Base-by-base conservation (phyloP, 2,797 vertebrate genomes). In the Aplochiton taeniatus region DNA sequence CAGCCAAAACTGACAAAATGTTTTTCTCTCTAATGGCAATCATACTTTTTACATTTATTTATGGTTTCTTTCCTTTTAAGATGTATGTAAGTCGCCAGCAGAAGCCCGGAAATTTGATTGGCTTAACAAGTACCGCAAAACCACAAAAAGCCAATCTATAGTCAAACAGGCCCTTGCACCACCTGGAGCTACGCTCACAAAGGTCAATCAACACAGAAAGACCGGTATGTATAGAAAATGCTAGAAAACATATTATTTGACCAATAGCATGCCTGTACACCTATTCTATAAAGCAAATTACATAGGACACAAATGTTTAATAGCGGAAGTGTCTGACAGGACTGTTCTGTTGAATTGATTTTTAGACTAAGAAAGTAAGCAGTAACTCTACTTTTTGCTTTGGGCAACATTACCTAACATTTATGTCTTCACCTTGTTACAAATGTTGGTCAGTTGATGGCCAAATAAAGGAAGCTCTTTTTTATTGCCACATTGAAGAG, bases 111-210 rank as follows among this genome's bases (percentile, higher is more conserved):
- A 88, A 61, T 95, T 95, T 64, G 84, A 82, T 49, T 96, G 95
- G 95, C 85, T 93, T 51, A 76, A 70, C 20, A 91, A 90, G 68
- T 93, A 95, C 77, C 78, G 81, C 14, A 87, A 78, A 67, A 11
- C 57, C 41, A 45, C 65, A 31, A 87, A 57, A 80, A 68, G 64
- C 17, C 69, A 62, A 41, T 75, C 66, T 64, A 65, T 70, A 1
- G 61, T 80, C 69, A 86, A 78, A 67, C 76, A 87, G 65, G 63
- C 68, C 54, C 46, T 80, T 0, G 50, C 69, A 16, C 82, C 87
- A 4, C 55, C 75, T 4, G 58, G 70, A 63, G 48, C 72, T 31
- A 76, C 70, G 9, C 49, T 81, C 11, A 58, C 50, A 44, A 86
- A 82, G 67, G 71, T 85, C 70, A 89, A 65, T 48, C 84, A 83